These are phyloP conservation scores for Cyphomyrus discorhynchus DNA, from an alignment of 2,113 vertebrate genomes.

Conservation along the genomic window DNA sequence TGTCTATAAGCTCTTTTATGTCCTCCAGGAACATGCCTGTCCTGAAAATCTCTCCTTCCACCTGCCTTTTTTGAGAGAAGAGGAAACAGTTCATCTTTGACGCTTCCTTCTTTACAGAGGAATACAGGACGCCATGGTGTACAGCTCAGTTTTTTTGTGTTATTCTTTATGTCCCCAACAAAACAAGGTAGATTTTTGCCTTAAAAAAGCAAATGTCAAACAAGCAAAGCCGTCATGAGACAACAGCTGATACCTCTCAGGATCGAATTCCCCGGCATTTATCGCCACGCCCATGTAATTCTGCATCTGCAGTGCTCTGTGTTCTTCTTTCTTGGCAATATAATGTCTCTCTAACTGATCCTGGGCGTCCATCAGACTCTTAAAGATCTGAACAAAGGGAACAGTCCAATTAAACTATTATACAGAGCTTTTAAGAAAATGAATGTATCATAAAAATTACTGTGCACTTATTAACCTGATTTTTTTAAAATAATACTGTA, in stretches of 20 bases:
- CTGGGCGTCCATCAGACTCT: conserved; percentile 68
- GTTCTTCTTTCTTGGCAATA: conserved; percentile 69
- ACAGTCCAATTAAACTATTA: background rate
- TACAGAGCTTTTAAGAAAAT: background rate
- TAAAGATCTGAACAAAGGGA: conserved; percentile 59
- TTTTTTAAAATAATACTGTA: background rate
- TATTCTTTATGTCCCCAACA: background rate
- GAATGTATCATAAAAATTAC: background rate
- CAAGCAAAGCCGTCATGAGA: background rate
- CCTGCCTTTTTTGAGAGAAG: conserved; percentile 52
- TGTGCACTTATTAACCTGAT: background rate
- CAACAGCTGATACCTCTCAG: conserved; percentile 64
- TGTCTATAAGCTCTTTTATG: conserved; percentile 68
- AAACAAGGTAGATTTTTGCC: background rate
- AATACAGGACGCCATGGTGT: background rate
- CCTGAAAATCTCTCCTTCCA: conserved; percentile 78
- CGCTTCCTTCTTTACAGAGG: background rate
- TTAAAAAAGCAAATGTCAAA: background rate
- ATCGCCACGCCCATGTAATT: conserved; percentile 56
- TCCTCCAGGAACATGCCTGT: conserved; percentile 75
- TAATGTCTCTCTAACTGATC: conserved; percentile 74
- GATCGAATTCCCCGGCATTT: conserved; percentile 68
- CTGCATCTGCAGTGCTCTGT: conserved; percentile 68
- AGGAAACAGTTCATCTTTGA: background rate
- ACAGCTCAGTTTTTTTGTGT: background rate